Evolutionary conservation across 2,113 vertebrate genomes (phyloP), one percentile per base, ranked within the genome.

Genomic region (Elgaria multicarinata): DNA sequence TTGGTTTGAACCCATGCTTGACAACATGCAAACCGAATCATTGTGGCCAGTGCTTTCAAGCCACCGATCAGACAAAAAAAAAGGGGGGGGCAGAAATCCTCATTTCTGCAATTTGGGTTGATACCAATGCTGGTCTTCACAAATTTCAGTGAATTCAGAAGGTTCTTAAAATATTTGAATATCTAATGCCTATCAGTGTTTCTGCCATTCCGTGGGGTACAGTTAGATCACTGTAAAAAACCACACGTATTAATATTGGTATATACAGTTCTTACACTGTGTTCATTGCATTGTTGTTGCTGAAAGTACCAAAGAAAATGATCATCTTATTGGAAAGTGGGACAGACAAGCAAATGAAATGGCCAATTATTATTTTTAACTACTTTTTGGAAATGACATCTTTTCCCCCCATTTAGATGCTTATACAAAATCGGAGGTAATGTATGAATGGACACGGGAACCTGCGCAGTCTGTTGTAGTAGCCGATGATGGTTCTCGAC

Each of bases 381-480:
- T 2, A 64, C 20, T 12, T 24, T 9, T 85, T 89, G 91, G 39
- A 78, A 92, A 88, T 92, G 67, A 31, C 44, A 0, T 93, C 0
- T 94, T 3, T 93, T 93, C 9, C 90, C 92, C 93, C n/a, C 4
- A 90, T 91, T 88, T 82, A 99, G 99, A 99, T 97, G 99, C 99
- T 89, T 99, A 99, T 78, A 99, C 99, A 8, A 98, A 98, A 92
- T 98, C 98, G 33, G 99, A 99, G 94, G 99, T 99, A 76, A 98
- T 99, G 46, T 99, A 99, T 3, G 98, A 98, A 88, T 99, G 99
- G 99, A 99, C 99, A 33, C 96, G 98, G 91, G 99, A 98, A 55
- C 98, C 99, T 9, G 98, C 98, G 22, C 97, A 98, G 83, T 99
- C 99, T 0, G 99, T 99, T 90, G 99, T 99, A 71, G 99, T 99